phyloP scores from a whole-genome alignment of 2,888 invertebrate genomes.

The Drosophila flavopinicola region DNA sequence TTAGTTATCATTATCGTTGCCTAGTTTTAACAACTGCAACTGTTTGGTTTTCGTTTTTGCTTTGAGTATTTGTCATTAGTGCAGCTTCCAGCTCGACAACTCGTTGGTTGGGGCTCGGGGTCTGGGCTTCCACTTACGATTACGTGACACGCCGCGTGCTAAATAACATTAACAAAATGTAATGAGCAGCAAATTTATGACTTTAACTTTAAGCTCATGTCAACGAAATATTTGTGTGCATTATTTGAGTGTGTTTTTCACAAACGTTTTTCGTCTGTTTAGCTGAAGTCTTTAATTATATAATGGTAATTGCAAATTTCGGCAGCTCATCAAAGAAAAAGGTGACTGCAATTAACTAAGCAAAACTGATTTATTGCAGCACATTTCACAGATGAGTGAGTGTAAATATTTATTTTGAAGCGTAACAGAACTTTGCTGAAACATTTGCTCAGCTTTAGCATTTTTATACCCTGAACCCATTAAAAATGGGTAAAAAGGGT shows the following conservation, averaged over 20 bases:
- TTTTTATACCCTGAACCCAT: background rate
- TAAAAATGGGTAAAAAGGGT: too few relatives aligned
- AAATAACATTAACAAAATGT: conserved; percentile 58
- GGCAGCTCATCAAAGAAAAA: conserved; percentile 42
- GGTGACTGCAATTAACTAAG: conserved; percentile 10
- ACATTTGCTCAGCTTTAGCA: background rate
- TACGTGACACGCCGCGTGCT: conserved; percentile 64
- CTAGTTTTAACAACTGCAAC: conserved; percentile 18
- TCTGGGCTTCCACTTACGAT: conserved; percentile 49
- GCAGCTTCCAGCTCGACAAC: conserved; percentile 39
- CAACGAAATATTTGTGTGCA: conserved; percentile 45
- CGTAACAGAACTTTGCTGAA: background rate
- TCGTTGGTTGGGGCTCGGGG: background rate
- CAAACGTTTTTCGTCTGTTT: conserved; percentile 12
- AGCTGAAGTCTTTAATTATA: conserved; percentile 43
- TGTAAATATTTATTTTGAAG: background rate
- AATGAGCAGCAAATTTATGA: conserved; percentile 58
- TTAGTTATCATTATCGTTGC: conserved; percentile 37
- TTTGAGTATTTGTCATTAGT: conserved; percentile 42
- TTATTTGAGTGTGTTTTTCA: conserved; percentile 21
- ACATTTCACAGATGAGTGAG: background rate
- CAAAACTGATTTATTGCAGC: conserved; percentile 25
- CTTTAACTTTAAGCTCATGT: conserved; percentile 25
- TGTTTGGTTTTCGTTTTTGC: background rate
- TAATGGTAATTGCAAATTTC: conserved; percentile 55